Conservation (phyloP, 2,888 invertebrate species). For the Hemicrepidius hirtus region DNA sequence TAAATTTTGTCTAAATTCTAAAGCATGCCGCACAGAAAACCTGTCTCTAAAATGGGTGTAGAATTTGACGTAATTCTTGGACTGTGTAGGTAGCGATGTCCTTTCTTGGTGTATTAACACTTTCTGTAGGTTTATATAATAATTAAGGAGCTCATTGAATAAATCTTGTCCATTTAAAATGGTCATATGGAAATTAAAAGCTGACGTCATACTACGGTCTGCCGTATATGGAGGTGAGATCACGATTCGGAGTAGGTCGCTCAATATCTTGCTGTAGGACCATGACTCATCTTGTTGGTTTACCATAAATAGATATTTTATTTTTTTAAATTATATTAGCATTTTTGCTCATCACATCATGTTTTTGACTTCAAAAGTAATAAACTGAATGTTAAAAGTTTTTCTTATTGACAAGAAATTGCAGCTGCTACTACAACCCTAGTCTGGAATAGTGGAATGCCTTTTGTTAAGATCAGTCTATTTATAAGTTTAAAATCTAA, state of each 20-base stretch:
- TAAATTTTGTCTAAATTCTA: no score
- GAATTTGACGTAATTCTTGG: neutral
- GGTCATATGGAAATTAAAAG: conserved; percentile 27
- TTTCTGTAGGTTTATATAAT: conserved; percentile 10
- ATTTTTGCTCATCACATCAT: no score
- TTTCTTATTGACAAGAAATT: no score
- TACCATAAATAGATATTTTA: conserved; percentile 23
- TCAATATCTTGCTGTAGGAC: conserved; percentile 48
- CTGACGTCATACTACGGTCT: conserved; percentile 59
- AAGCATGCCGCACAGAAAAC: no score
- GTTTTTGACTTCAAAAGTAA: no score
- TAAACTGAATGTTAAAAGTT: no score
- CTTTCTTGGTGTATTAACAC: neutral
- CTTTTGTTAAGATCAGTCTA: no score
- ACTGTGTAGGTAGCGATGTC: neutral
- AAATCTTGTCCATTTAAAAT: neutral
- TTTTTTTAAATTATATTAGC: no score
- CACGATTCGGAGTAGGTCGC: conserved; percentile 56
- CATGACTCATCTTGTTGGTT: conserved; percentile 17
- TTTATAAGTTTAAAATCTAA: no score
- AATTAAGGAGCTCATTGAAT: neutral
- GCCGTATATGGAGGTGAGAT: conserved; percentile 65
- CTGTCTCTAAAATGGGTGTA: neutral
- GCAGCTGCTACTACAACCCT: no score
- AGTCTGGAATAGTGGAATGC: no score